Base-by-base conservation (phyloP, 2,113 vertebrate genomes). In the Eulacestoma nigropectus region DNA sequence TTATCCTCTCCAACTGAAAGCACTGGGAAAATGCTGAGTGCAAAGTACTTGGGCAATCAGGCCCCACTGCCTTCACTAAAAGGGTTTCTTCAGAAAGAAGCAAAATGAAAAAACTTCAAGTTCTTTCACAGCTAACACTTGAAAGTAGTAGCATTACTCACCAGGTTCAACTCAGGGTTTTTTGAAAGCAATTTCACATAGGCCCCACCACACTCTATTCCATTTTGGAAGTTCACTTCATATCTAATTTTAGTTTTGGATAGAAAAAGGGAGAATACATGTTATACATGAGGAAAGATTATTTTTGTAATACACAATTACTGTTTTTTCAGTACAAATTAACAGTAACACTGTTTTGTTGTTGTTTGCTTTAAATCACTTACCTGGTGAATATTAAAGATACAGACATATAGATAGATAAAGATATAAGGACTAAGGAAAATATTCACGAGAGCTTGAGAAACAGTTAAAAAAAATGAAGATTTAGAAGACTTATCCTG, bases 161-260 rank as follows among this genome's bases (percentile, higher is more conserved):
- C 99, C 99, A 99, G 96, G 96, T 98, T 97, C n/a, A 99, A 96
- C 8, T 99, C 99, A 3, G 98, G 95, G 9, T 98, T 98, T 97
- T 99, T 98, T 19, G 98, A 99, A 95, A 99, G 98, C 93, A 99
- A 97, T 92, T 99, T 99, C 93, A 99, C 98, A 93, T 99, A 99
- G 70, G 99, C 99, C 13, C 99, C 99, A 0, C 99, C 99, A 84
- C 99, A 99, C 88, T 99, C 99, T 78, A 99, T 99, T 49, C 99
- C 99, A 5, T 97, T 98, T 97, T 99, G 99, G 98, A 99, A 99
- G 97, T 99, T 99, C 90, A 99, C 99, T 95, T 99, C 99, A 95
- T 99, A 99, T 95, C 99, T 99, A 96, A 76, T 97, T 95, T 96
- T 95, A 96, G 60, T 88, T 95, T 96, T 50, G 41, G 65, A 93